Evolutionary conservation across 2,113 vertebrate species (phyloP).

Genomic region (Dolichotis patagonum): DNA sequence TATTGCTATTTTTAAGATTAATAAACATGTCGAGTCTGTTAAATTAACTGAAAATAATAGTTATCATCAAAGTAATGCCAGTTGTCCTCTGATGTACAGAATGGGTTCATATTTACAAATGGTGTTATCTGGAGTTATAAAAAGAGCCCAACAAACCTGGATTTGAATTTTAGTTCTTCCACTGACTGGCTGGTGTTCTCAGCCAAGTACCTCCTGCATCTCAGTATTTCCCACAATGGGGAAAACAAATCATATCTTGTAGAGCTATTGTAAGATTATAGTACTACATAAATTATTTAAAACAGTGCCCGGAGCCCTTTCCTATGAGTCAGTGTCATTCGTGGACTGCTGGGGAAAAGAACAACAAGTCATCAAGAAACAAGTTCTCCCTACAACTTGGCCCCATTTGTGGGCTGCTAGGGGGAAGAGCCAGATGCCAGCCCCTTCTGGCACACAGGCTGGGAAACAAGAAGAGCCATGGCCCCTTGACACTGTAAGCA

Average conservation of each 20-base stretch:
- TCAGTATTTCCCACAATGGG: neutral
- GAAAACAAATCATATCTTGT: neutral
- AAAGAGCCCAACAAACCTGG: neutral
- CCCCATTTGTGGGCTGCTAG: no score
- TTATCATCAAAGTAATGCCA: conserved; percentile 1
- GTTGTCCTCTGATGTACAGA: neutral
- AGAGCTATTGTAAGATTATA: neutral
- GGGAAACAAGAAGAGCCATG: no score
- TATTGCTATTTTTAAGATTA: neutral
- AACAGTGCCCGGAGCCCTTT: neutral
- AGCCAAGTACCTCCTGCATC: neutral
- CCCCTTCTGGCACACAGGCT: no score
- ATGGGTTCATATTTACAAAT: neutral
- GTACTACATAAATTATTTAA: neutral
- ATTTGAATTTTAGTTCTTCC: neutral
- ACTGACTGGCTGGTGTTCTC: neutral
- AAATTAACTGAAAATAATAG: conserved; percentile 26
- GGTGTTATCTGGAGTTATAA: neutral
- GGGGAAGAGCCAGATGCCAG: no score
- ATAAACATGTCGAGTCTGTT: neutral
- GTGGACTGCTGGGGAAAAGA: no score
- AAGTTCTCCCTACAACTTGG: no score
- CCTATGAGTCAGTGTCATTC: no score
- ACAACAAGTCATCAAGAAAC: no score
- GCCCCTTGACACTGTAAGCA: no score